These are phyloP conservation scores for Schrankia costaestrigalis DNA, from an alignment of 2,888 invertebrate genomes.

Conservation along the genomic window DNA sequence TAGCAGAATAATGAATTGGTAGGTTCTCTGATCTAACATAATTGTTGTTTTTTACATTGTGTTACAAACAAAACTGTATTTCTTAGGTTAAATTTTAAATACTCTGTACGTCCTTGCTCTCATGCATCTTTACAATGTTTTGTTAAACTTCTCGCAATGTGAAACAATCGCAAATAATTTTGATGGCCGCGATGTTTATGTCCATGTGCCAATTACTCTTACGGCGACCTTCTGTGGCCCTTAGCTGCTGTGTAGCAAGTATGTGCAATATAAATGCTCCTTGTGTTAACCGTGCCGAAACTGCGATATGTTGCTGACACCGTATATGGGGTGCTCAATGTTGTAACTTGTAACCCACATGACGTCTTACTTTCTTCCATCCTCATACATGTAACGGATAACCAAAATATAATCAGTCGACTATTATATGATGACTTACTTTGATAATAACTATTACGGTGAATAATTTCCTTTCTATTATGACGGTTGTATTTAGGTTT, in stretches of 20 bases:
- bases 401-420: background rate
- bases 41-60: background rate
- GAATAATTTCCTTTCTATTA: too few relatives aligned
- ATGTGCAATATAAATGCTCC: constrained; percentile 36
- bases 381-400: too few relatives aligned
- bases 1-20: too few relatives aligned
- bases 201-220: constrained; percentile 52
- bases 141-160: constrained; percentile 51
- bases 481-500: too few relatives aligned
- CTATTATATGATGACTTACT: too few relatives aligned
- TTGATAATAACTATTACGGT: too few relatives aligned
- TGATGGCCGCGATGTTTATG: constrained; percentile 53
- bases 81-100: constrained; percentile 36
- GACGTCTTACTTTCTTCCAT: constrained; percentile 11
- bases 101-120: constrained; percentile 50
- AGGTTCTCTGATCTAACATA: too few relatives aligned
- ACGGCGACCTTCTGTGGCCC: constrained; percentile 49
- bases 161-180: constrained; percentile 60
- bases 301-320: constrained; percentile 20
- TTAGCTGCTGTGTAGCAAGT: constrained; percentile 20
- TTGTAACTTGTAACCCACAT: constrained; percentile 26
- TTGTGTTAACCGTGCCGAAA: constrained; percentile 36
- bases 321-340: constrained; percentile 30
- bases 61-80: constrained; percentile 19
- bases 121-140: constrained; percentile 50